phyloP scores from a whole-genome alignment of 2,888 invertebrate genomes.

The Dromius quadrimaculatus region DNA sequence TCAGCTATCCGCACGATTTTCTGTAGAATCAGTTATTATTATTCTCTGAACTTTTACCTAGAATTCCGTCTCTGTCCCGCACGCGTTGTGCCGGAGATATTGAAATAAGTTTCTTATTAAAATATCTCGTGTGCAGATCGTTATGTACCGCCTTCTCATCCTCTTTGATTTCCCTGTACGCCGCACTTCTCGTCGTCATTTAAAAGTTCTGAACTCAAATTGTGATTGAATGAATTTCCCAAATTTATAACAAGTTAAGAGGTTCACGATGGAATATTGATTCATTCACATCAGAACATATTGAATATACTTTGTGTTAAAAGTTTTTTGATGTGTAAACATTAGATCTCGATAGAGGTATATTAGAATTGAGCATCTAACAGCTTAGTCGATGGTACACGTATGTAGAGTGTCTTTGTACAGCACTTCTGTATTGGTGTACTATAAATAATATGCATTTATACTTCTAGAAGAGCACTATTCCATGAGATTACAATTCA shows the following conservation, averaged over 20 bases:
- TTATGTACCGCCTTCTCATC: conserved; percentile 19
- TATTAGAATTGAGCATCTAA: too few relatives aligned
- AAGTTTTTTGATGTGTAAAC: too few relatives aligned
- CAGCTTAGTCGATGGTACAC: too few relatives aligned
- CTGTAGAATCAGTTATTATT: conserved; percentile 48
- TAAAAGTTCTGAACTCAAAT: conserved; percentile 11
- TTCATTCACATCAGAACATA: background rate
- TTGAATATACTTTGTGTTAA: too few relatives aligned
- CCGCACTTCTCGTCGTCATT: background rate
- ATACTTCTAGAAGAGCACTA: too few relatives aligned
- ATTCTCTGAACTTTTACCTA: conserved; percentile 45
- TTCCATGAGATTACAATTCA: too few relatives aligned
- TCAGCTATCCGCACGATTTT: conserved; percentile 28
- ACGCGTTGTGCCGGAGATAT: conserved; percentile 7
- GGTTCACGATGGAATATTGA: conserved; percentile 20
- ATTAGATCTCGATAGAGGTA: too few relatives aligned
- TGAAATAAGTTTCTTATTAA: conserved; percentile 51
- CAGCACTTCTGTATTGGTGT: too few relatives aligned
- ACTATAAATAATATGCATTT: too few relatives aligned
- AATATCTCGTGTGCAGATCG: conserved; percentile 49
- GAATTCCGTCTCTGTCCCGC: conserved; percentile 3
- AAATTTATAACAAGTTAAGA: conserved; percentile 41
- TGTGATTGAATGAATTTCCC: conserved; percentile 40
- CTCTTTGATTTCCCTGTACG: conserved; percentile 5
- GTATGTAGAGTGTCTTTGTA: too few relatives aligned